Evolutionary conservation across 2,888 invertebrate species (phyloP).

Genomic region (Cybosia mesomella): DNA sequence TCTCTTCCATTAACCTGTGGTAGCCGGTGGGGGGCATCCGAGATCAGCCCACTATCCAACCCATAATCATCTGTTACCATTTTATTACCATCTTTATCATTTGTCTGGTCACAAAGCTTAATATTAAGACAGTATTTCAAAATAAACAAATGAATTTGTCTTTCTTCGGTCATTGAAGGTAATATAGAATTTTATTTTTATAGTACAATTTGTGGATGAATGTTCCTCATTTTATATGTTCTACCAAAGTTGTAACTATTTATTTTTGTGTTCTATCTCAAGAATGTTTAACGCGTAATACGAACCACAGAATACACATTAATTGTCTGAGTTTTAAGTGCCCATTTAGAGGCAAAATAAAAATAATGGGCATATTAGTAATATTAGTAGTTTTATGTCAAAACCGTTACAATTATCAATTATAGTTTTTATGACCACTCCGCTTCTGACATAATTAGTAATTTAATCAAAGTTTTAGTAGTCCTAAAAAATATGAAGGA

Average conservation of each 20-base stretch:
- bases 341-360: conserved; percentile 17
- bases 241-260: conserved; percentile 44
- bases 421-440: conserved; percentile 31
- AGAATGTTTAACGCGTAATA: conserved; percentile 30
- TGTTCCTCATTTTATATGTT: conserved; percentile 17
- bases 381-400: conserved; percentile 28
- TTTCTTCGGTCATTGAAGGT: conserved; percentile 36
- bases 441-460: conserved; percentile 31
- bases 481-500: conserved; percentile 3
- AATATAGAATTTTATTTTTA: conserved; percentile 44
- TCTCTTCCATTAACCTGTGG: conserved; percentile 44
- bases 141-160: too few relatives aligned
- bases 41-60: conserved; percentile 48
- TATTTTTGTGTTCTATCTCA: conserved; percentile 33
- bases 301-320: background rate
- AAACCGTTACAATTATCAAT: conserved; percentile 16
- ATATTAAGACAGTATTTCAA: conserved; percentile 32
- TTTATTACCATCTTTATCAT: conserved; percentile 64
- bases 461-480: conserved; percentile 26
- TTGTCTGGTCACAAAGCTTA: conserved; percentile 57
- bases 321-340: conserved; percentile 25
- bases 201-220: conserved; percentile 26
- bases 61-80: conserved; percentile 68
- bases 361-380: conserved; percentile 29
- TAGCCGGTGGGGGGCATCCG: conserved; percentile 47